Conservation (phyloP, 2,113 vertebrate genomes). For the Gulo gulo region DNA sequence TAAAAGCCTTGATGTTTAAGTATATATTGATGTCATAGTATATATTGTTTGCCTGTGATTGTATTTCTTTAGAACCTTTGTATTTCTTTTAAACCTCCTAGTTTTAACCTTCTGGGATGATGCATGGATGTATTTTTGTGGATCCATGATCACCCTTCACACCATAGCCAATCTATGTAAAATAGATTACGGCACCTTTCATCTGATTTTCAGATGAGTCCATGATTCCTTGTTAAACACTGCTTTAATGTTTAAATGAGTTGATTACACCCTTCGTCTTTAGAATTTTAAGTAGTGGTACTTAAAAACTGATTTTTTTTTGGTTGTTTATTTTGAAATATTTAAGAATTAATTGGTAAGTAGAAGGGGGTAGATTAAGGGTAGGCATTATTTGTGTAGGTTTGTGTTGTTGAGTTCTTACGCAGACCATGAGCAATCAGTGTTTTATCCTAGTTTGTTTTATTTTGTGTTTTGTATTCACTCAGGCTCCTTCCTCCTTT, state of each 20-base stretch:
- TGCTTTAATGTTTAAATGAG: not conserved
- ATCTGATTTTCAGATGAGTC: slow-evolving; percentile 11
- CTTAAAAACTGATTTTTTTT: not conserved
- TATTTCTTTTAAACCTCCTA: not conserved
- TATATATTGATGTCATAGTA: not conserved
- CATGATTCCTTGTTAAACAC: not conserved
- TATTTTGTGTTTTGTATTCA: not conserved
- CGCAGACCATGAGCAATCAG: not conserved
- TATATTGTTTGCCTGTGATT: not conserved
- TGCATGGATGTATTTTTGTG: not conserved
- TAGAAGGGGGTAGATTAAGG: not conserved
- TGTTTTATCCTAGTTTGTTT: not conserved
- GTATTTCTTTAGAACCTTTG: not conserved
- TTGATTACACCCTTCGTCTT: not conserved
- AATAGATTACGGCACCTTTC: slow-evolving; percentile 5
- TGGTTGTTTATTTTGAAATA: not conserved
- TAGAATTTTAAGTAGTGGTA: not conserved
- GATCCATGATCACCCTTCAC: not conserved
- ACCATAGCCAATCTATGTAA: not conserved
- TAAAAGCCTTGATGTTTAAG: not conserved
- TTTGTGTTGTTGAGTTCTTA: not conserved
- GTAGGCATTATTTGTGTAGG: slow-evolving; percentile 3
- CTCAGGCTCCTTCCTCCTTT: not conserved
- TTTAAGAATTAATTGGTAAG: not conserved
- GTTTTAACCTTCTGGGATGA: slow-evolving; percentile 29